Percentiles rank a stretch among this genome's conserved stretches.
These are phyloP conservation scores for Panagrolaimus sp. DNA, from an alignment of 1,140 invertebrate genomes.

Conservation along the genomic window DNA sequence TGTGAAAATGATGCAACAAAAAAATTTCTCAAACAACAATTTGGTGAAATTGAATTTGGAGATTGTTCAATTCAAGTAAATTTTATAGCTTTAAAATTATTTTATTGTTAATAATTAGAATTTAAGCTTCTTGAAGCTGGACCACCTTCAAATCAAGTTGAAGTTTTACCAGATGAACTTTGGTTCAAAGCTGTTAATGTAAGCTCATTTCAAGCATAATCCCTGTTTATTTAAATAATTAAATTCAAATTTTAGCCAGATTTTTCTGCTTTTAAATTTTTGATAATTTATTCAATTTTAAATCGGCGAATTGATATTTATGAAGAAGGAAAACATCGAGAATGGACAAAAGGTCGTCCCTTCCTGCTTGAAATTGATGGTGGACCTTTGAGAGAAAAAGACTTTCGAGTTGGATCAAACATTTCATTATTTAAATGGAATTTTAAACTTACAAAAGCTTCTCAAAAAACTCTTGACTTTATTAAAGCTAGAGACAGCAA, in stretches of 20 bases:
- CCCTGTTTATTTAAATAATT: not conserved
- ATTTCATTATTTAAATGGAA: conserved; percentile 14
- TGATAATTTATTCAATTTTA: conserved; percentile 33
- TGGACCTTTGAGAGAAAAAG: conserved; percentile 1
- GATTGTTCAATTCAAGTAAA: conserved; percentile 26
- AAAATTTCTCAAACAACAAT: conserved; percentile 32
- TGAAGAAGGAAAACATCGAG: conserved; percentile 26
- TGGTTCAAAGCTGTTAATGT: conserved; percentile 36
- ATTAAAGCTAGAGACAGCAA: not conserved
- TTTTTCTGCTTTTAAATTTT: conserved; percentile 32
- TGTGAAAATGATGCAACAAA: conserved; percentile 27
- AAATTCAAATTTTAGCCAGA: conserved; percentile 35
- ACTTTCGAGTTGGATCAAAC: not conserved
- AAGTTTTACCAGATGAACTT: conserved; percentile 30
- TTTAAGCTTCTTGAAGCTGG: conserved; percentile 30
- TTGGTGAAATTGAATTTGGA: conserved; percentile 31
- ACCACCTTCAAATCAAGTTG: conserved; percentile 37
- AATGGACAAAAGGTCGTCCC: conserved; percentile 35
- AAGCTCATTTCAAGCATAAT: conserved; percentile 7
- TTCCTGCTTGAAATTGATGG: conserved; percentile 37
- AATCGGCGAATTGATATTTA: conserved; percentile 32
- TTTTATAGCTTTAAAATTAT: not conserved
- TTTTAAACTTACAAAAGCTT: conserved; percentile 15
- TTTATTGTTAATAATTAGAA: conserved; percentile 15
- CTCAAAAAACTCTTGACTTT: not conserved